Evolutionary conservation across 2,113 vertebrate genomes (phyloP).

Genomic region (Tachycineta bicolor): DNA sequence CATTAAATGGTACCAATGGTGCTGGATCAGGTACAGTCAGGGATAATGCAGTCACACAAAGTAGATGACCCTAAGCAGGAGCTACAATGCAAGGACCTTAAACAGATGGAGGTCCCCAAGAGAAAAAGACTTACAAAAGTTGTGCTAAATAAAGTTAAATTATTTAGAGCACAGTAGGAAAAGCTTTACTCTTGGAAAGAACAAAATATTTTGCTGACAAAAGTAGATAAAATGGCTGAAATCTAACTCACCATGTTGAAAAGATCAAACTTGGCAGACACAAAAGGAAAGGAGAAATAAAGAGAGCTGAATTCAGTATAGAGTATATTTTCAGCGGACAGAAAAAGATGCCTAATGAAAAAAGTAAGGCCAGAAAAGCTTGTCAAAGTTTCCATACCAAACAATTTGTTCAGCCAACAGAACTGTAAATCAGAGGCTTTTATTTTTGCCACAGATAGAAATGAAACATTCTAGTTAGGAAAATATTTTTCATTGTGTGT

Average conservation of each 20-base stretch:
- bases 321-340: background rate
- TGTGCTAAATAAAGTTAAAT: background rate
- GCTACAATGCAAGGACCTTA: background rate
- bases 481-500: conserved; percentile 38
- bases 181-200: background rate
- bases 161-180: background rate
- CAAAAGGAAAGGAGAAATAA: background rate
- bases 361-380: conserved; percentile 27
- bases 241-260: background rate
- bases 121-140: background rate
- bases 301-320: background rate
- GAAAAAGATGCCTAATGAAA: conserved; percentile 14
- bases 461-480: conserved; percentile 43
- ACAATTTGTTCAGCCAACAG: conserved; percentile 53
- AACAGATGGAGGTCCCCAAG: background rate
- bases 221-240: background rate
- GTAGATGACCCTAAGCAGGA: background rate
- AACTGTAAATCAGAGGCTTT: conserved; percentile 46
- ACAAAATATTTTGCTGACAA: background rate
- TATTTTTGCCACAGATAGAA: conserved; percentile 53
- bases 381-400: conserved; percentile 47
- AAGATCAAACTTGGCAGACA: background rate
- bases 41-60: background rate
- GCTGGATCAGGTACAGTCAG: background rate
- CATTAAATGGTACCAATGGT: background rate